Evolutionary conservation across 1,140 invertebrate species (phyloP).

Genomic region (Ditylenchus dipsaci): DNA sequence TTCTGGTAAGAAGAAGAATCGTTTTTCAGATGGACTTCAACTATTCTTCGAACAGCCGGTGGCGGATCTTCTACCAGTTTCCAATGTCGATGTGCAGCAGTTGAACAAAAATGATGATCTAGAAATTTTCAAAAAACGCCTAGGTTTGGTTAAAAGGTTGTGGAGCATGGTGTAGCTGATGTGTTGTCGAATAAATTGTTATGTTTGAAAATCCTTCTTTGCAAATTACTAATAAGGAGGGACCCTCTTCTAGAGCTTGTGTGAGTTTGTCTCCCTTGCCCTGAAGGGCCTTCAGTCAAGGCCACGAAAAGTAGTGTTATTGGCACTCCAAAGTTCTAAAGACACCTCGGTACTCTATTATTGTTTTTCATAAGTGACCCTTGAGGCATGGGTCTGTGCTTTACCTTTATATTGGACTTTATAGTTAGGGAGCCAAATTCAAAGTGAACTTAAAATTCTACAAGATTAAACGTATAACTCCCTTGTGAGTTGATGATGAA

Average conservation of each 20-base stretch:
- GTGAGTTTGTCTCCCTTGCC: too few species aligned
- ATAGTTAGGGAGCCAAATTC: too few species aligned
- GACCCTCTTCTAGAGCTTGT: too few species aligned
- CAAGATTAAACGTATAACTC: too few species aligned
- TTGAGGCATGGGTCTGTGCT: too few species aligned
- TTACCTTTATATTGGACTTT: too few species aligned
- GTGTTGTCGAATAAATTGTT: background rate
- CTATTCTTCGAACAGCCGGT: conserved; percentile 53
- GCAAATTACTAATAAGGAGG: background rate
- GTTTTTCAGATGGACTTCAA: conserved; percentile 31
- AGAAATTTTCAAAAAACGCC: conserved; percentile 20
- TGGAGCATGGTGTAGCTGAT: background rate
- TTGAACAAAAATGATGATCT: conserved; percentile 4
- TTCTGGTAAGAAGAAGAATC: conserved; percentile 12
- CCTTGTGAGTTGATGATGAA: too few species aligned
- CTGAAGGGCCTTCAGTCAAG: too few species aligned
- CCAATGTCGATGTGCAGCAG: background rate
- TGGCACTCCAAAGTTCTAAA: too few species aligned
- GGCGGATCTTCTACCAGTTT: background rate
- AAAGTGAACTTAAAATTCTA: too few species aligned
- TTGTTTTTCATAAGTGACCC: too few species aligned
- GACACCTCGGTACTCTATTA: too few species aligned
- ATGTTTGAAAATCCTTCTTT: background rate
- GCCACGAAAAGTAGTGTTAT: background rate
- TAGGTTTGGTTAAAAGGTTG: conserved; percentile 10